Evolutionary conservation across 2,888 invertebrate species (phyloP).

Genomic region (Eulithis testata): DNA sequence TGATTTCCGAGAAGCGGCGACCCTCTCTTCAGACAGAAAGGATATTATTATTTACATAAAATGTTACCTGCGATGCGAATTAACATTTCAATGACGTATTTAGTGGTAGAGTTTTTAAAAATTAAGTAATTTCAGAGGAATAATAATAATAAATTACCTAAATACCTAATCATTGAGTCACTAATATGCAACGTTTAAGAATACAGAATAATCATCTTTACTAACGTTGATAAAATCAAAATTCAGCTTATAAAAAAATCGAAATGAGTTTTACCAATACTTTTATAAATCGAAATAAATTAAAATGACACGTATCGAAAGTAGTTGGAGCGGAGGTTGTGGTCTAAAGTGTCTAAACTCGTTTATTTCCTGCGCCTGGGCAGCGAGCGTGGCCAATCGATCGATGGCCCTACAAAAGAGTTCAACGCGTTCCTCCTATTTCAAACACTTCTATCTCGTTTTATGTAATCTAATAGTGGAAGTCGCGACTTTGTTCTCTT

Average conservation of each 20-base stretch:
- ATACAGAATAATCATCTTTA: no score
- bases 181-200: no score
- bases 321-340: slow-evolving; percentile 36
- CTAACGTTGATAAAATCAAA: no score
- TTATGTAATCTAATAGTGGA: not conserved
- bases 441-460: slow-evolving; percentile 14
- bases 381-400: slow-evolving; percentile 67
- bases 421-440: slow-evolving; percentile 63
- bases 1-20: not conserved
- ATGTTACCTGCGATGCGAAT: no score
- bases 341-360: slow-evolving; percentile 57
- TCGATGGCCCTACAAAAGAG: slow-evolving; percentile 75
- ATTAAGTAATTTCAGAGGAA: no score
- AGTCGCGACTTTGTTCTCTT: not conserved
- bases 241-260: no score
- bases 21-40: not conserved
- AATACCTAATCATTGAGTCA: no score
- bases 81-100: no score
- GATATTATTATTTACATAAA: no score
- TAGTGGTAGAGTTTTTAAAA: no score
- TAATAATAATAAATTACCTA: no score
- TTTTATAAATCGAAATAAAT: slow-evolving; percentile 4
- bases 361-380: slow-evolving; percentile 61
- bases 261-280: no score
- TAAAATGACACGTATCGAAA: slow-evolving; percentile 31